A percentile compares a stretch with the other conserved stretches of the same genome.
Conservation (phyloP, 1,140 invertebrate species). For the Sitodiplosis mosellana region DNA sequence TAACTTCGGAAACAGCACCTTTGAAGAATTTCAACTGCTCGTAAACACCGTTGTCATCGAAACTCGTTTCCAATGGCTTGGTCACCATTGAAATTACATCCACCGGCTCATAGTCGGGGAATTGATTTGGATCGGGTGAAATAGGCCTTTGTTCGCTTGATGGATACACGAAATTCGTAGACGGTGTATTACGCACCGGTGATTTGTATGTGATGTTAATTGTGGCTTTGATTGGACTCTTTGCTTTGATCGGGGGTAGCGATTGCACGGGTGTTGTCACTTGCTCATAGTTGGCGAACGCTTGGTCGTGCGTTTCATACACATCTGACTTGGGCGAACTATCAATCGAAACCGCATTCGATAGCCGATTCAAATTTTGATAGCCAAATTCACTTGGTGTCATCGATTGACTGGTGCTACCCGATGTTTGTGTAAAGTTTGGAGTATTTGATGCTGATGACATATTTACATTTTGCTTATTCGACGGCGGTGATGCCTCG, state of each 20-base stretch:
- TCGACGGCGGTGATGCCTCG: conserved; percentile 2
- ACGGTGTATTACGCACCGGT: conserved; percentile 13
- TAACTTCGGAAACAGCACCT: conserved; percentile 52
- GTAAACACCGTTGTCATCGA: conserved; percentile 36
- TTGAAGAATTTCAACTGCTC: conserved; percentile 56
- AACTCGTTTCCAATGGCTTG: conserved; percentile 17
- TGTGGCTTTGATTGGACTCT: conserved; percentile 38
- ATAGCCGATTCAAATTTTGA: conserved; percentile 21
- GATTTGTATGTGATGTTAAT: conserved; percentile 44
- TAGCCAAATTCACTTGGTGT: conserved; percentile 24
- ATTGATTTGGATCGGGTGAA: neutral
- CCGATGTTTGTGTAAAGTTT: conserved; percentile 15
- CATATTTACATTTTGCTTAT: conserved; percentile 3
- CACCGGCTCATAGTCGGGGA: neutral
- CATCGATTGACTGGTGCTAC: conserved; percentile 25
- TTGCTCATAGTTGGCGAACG: neutral
- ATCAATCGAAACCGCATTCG: conserved; percentile 17
- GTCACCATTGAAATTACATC: neutral
- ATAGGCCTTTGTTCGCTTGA: neutral
- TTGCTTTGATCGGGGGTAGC: neutral
- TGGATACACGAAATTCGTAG: neutral
- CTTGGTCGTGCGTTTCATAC: neutral
- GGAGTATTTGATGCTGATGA: conserved; percentile 22
- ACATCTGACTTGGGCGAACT: conserved; percentile 3
- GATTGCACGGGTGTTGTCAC: neutral